phyloP scores from a whole-genome alignment of 2,797 vertebrate genomes.

The Oreonectes daqikongensis region DNA sequence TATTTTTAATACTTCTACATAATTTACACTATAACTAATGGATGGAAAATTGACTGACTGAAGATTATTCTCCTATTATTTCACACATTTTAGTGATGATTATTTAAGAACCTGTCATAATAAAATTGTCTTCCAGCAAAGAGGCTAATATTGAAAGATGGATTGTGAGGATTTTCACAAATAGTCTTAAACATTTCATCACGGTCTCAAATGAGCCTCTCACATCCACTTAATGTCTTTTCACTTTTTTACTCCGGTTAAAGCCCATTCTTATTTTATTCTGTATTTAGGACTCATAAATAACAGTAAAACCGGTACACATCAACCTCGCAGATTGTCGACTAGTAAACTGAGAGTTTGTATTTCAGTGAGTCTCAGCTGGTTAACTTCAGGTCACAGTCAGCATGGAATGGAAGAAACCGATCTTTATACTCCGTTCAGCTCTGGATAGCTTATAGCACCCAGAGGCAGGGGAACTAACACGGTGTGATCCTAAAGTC shows the following conservation, averaged over 20 bases:
- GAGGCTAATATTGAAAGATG: neutral
- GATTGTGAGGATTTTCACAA: neutral
- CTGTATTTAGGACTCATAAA: neutral
- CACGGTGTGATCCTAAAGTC: slow-evolving; percentile 42
- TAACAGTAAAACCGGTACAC: no score
- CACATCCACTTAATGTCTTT: neutral
- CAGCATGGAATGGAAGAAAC: slow-evolving; percentile 19
- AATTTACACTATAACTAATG: no score
- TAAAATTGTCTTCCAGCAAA: neutral
- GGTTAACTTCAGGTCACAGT: slow-evolving; percentile 43
- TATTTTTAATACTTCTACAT: no score
- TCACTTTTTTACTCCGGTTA: neutral
- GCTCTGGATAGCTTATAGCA: slow-evolving; percentile 29
- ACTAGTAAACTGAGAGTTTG: slow-evolving; percentile 5
- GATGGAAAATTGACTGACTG: neutral
- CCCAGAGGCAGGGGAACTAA: slow-evolving; percentile 40
- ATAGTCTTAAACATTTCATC: neutral
- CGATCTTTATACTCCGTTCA: slow-evolving; percentile 21
- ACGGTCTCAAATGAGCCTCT: neutral
- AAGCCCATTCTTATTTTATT: neutral
- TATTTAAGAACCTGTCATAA: neutral
- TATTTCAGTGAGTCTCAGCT: slow-evolving; percentile 14
- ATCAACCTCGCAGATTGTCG: neutral
- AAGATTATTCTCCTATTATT: neutral
- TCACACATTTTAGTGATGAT: neutral